Base-by-base conservation (phyloP, 2,113 vertebrate species). In the Microcebus ravelobensis region DNA sequence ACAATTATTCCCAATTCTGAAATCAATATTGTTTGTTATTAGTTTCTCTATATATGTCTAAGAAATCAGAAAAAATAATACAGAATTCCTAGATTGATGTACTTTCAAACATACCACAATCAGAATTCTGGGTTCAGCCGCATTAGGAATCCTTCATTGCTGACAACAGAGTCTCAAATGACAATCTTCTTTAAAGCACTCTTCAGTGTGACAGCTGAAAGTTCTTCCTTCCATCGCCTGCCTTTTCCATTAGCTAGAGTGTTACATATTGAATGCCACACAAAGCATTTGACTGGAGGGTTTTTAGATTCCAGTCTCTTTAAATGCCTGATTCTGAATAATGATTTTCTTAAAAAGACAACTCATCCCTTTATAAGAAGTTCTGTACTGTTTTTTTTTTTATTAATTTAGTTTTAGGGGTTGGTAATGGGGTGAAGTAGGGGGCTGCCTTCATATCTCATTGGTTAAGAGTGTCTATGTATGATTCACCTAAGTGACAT, bases 401-500 rank as follows among this genome's bases (percentile, higher is more conserved):
- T 50, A 71, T 57, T 96, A 91, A 82, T 87, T 91, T 68, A 74
- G 91, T 94, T 94, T 96, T 70, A 96, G 71, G 52, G 29, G 65
- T 65, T 84, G 73, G 74, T 85, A 76, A 79, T n/a, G 8, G 52
- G 65, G 87, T 91, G 36, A 34, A 34, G 20, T 31, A 70, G 42
- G 20, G 92, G 79, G 77, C 67, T 70, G 93, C 80, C 80, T 87
- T 92, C 4, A 2, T 68, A 9, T 96, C 81, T 91, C 88, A 96
- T 61, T 92, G 87, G 88, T 96, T 91, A 95, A 95, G 20, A 92
- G 21, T 55, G 21, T 95, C 96, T 61, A 15, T 39, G n/a, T 31
- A 65, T 97, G 96, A 97, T 42, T 98, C 97, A 97, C 57, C 92
- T 86, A 96, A 85, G 45, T 97, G 97, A 82, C 96, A 96, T 92